Percentiles rank a stretch among this genome's conserved stretches.
Evolutionary conservation across 2,888 invertebrate genomes (phyloP).

Genomic region (Trachelus tabidus): DNA sequence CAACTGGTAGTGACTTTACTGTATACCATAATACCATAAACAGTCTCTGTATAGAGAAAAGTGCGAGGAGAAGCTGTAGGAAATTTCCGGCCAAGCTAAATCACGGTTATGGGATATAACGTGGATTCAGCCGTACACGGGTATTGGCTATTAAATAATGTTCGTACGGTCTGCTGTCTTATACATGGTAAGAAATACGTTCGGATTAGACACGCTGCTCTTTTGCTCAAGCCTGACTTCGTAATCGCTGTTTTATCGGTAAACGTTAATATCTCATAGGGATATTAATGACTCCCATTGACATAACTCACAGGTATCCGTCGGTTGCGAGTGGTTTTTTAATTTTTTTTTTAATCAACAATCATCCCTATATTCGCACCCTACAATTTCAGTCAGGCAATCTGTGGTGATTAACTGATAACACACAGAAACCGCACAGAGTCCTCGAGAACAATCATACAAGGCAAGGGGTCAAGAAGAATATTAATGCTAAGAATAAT

Average conservation of each 20-base stretch:
- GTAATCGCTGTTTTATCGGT: not conserved
- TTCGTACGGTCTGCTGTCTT: not conserved
- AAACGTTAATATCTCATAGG: not conserved
- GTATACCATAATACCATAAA: not conserved
- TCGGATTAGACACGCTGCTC: not conserved
- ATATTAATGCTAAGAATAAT: not conserved
- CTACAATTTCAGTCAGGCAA: not conserved
- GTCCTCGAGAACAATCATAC: not conserved
- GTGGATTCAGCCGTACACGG: not conserved
- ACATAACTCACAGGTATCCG: not conserved
- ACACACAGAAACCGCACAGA: not conserved
- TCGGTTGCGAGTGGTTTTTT: not conserved
- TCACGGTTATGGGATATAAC: not conserved
- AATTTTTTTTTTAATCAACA: not conserved
- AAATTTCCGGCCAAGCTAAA: not conserved
- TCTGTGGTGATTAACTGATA: not conserved
- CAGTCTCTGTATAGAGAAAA: not conserved
- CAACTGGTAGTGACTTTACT: not conserved
- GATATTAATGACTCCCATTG: not conserved
- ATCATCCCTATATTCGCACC: not conserved
- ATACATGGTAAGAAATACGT: not conserved
- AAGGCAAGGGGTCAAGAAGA: not conserved
- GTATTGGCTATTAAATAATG: not conserved
- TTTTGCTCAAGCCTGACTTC: not conserved
- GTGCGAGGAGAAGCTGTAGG: not conserved